Evolutionary conservation across 2,797 vertebrate genomes (phyloP), one percentile per base, ranked within the genome.

Genomic region (Amblyraja radiata): DNA sequence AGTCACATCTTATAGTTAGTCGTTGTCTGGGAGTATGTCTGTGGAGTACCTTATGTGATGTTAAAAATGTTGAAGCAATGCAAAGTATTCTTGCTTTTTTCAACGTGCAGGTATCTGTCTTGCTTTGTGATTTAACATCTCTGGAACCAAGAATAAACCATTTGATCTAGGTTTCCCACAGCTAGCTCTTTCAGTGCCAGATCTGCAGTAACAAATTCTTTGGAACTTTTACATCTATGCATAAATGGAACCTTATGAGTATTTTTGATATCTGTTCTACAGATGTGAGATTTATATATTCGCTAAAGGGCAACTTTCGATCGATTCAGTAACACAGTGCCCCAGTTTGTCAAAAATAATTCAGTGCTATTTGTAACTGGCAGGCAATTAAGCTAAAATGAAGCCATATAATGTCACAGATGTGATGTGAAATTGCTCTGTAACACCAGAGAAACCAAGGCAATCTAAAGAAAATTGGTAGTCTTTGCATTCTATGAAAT

Each of bases 291-390:
- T 76, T 92, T 92, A 46, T 92, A 28, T n/a, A 76, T 92, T 76
- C n/a, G 39, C 90, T 92, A 23, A 73, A 92, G 90, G 90, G 68
- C 46, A 28, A 1, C 23, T 92, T 39, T 73, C 90, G n/a, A 92
- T 92, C 71, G 71, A 76, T 92, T 92, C 90, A 76, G 36, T 92
- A n/a, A 54, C 71, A 54, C 71, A 92, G 46, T 76, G 71, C 23
- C 28, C 71, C 11, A 76, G 90, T 92, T 92, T 76, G 90, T 92
- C 90, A 54, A 92, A 54, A 76, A 92, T 92, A 92, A 76, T 92
- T 92, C 76, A 76, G 90, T 74, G 68, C 68, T 46, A 25, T 92
- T 92, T 92, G 71, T 54, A 76, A 58, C 90, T 91, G 32, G 21
- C 36, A 92, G 90, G 36, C 71, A 92, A 74, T 92, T 92, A 71